phyloP scores from a whole-genome alignment of 1,140 invertebrate genomes.

The Bombus confusus region DNA sequence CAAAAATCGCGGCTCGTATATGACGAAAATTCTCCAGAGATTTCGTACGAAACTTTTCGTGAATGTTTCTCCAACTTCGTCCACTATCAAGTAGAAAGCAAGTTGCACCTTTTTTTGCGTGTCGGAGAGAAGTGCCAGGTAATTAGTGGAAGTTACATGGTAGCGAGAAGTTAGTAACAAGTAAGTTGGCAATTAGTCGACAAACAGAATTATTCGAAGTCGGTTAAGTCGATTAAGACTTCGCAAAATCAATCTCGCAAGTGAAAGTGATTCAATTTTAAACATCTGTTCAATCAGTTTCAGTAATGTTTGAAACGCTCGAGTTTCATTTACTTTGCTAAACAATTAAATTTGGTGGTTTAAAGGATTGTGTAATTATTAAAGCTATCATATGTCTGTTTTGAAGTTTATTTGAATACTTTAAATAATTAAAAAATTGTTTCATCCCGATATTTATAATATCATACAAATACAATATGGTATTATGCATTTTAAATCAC shows the following conservation, averaged over 20 bases:
- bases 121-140: no score
- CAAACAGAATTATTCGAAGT: conserved; percentile 3
- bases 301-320: background rate
- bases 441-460: no score
- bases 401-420: no score
- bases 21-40: background rate
- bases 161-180: background rate
- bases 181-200: background rate
- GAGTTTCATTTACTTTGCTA: background rate
- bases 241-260: background rate
- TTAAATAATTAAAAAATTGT: no score
- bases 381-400: no score
- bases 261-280: background rate
- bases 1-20: background rate
- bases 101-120: background rate
- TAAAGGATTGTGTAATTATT: no score
- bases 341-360: background rate
- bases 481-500: no score
- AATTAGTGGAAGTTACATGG: background rate
- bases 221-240: background rate
- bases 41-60: background rate
- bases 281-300: background rate
- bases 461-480: no score
- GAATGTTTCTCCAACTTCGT: background rate
- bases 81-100: background rate